A percentile compares a stretch with the other conserved stretches of the same genome.
phyloP scores from a whole-genome alignment of 2,888 invertebrate genomes.

The Dryadula phaetusa region DNA sequence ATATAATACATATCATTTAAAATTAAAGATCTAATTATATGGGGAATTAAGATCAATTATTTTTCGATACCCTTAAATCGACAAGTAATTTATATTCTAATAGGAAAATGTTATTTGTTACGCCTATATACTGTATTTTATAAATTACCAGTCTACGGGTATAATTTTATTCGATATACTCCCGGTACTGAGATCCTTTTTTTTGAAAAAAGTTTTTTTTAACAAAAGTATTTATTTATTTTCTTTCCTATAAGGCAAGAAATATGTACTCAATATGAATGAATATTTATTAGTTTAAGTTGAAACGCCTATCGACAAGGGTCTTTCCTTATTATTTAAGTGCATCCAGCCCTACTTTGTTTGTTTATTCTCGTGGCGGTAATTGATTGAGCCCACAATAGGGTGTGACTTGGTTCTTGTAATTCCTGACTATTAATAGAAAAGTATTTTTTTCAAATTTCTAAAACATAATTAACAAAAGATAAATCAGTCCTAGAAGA shows the following conservation, averaged over 20 bases:
- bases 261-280: neutral
- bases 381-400: conserved; percentile 30
- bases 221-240: neutral
- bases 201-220: too few species aligned
- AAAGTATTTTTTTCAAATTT: conserved; percentile 5
- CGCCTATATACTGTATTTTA: too few species aligned
- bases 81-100: too few species aligned
- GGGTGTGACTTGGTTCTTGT: conserved; percentile 10
- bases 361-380: conserved; percentile 25
- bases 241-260: neutral
- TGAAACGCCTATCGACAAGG: neutral
- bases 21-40: too few species aligned
- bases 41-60: too few species aligned
- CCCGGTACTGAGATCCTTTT: too few species aligned
- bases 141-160: too few species aligned
- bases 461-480: neutral
- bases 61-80: too few species aligned
- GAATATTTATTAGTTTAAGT: neutral
- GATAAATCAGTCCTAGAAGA: neutral
- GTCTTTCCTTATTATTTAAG: conserved; percentile 26
- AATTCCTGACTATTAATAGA: conserved; percentile 3
- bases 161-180: too few species aligned
- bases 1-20: too few species aligned
- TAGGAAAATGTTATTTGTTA: too few species aligned
- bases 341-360: conserved; percentile 8